A percentile compares a stretch with the other conserved stretches of the same genome.
These are phyloP conservation scores for Chrysolophus pictus DNA, from an alignment of 2,797 vertebrate species.

Conservation along the genomic window DNA sequence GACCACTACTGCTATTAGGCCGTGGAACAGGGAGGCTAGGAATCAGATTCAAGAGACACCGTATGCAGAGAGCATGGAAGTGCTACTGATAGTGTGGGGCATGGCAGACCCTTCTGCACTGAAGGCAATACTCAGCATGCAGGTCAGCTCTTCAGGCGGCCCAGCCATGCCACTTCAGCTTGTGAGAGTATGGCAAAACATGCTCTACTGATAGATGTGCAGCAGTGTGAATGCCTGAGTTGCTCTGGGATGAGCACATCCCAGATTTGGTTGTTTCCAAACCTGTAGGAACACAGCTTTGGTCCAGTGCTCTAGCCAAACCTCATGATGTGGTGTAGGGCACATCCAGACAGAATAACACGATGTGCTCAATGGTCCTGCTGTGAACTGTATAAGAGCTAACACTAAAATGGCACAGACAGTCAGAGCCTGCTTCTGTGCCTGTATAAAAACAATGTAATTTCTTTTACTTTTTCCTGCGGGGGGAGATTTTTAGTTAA, in stretches of 20 bases:
- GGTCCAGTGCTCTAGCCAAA: neutral
- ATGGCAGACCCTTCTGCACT: neutral
- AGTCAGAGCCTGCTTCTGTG: neutral
- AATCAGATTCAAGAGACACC: neutral
- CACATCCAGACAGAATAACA: neutral
- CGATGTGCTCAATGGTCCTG: neutral
- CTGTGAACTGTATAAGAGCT: neutral
- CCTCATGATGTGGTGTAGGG: accelerated
- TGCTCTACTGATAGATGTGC: neutral
- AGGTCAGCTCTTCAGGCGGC: neutral
- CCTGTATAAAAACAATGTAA: neutral
- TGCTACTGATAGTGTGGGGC: neutral
- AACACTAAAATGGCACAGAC: neutral
- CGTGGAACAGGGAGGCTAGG: neutral
- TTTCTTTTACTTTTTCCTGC: neutral
- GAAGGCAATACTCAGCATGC: neutral
- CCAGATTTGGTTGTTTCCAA: neutral
- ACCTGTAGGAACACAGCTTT: neutral
- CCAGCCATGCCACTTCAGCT: accelerated
- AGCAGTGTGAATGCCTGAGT: neutral
- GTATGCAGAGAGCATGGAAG: neutral
- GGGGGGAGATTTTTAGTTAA: neutral
- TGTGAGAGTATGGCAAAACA: neutral
- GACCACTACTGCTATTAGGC: neutral
- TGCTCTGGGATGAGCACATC: neutral